Evolutionary conservation across 1,140 invertebrate genomes (phyloP).

Genomic region (Rhyacophila brunnea): DNA sequence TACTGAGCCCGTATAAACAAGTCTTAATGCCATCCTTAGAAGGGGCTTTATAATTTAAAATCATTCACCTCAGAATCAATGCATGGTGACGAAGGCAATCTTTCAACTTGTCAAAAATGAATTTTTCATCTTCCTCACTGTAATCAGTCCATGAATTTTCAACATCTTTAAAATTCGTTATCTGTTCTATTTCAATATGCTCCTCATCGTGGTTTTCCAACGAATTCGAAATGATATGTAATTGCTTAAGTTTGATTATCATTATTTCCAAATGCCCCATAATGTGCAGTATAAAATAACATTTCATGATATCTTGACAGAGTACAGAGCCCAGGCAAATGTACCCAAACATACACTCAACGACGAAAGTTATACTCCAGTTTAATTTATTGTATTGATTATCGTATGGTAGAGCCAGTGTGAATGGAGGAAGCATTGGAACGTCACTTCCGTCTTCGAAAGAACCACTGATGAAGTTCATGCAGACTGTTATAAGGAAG

Average conservation of each 20-base stretch:
- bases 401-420: slow-evolving; percentile 11
- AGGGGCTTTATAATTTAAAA: too few species aligned
- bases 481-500: background rate
- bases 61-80: slow-evolving; percentile 19
- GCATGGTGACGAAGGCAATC: slow-evolving; percentile 16
- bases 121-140: background rate
- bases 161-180: background rate
- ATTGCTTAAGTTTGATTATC: background rate
- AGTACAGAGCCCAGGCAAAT: slow-evolving; percentile 8
- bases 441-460: background rate
- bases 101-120: slow-evolving; percentile 11
- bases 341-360: slow-evolving; percentile 11
- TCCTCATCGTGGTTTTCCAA: background rate
- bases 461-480: slow-evolving; percentile 3
- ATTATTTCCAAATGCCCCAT: slow-evolving; percentile 11
- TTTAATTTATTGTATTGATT: slow-evolving; percentile 2
- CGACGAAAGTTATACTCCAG: slow-evolving; percentile 9
- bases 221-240: background rate
- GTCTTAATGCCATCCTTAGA: too few species aligned
- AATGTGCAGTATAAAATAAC: slow-evolving; percentile 3
- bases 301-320: slow-evolving; percentile 5
- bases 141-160: background rate
- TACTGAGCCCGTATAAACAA: too few species aligned
- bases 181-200: background rate
- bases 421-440: slow-evolving; percentile 7